Evolutionary conservation across 2,113 vertebrate species (phyloP).

Genomic region (Heteronetta atricapilla): DNA sequence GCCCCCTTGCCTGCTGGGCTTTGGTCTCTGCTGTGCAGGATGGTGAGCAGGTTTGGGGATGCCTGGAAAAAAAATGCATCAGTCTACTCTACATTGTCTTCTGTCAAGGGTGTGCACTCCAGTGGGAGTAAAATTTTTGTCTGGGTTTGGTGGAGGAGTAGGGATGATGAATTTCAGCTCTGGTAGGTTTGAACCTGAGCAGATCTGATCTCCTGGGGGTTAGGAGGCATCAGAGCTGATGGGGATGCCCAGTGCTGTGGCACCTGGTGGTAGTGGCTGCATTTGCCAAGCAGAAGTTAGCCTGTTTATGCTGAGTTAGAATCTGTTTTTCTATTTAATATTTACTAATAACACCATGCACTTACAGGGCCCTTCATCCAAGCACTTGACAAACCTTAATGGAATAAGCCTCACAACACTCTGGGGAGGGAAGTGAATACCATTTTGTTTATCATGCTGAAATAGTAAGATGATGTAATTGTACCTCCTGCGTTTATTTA

Average conservation of each 20-base stretch:
- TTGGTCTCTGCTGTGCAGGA: not conserved
- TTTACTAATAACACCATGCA: constrained; percentile 55
- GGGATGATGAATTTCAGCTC: not conserved
- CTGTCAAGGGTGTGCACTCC: not conserved
- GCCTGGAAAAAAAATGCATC: not conserved
- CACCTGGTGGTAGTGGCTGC: not conserved
- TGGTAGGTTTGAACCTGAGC: not conserved
- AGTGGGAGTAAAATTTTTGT: not conserved
- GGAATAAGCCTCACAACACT: constrained; percentile 64
- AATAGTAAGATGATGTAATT: constrained; percentile 60
- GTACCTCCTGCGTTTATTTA: constrained; percentile 45
- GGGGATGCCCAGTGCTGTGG: not conserved
- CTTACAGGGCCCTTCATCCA: constrained; percentile 58
- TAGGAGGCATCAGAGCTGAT: not conserved
- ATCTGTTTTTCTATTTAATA: constrained; percentile 62
- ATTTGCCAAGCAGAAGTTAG: constrained; percentile 50
- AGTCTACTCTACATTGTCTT: not conserved
- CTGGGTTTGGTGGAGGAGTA: not conserved
- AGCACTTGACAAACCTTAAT: constrained; percentile 69
- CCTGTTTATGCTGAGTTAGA: constrained; percentile 63
- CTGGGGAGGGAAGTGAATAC: constrained; percentile 61
- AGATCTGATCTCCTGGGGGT: not conserved
- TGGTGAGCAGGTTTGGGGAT: not conserved
- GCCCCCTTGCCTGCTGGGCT: not conserved
- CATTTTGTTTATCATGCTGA: constrained; percentile 58